phyloP scores from a whole-genome alignment of 2,797 vertebrate species.

The Gymnocypris eckloni region DNA sequence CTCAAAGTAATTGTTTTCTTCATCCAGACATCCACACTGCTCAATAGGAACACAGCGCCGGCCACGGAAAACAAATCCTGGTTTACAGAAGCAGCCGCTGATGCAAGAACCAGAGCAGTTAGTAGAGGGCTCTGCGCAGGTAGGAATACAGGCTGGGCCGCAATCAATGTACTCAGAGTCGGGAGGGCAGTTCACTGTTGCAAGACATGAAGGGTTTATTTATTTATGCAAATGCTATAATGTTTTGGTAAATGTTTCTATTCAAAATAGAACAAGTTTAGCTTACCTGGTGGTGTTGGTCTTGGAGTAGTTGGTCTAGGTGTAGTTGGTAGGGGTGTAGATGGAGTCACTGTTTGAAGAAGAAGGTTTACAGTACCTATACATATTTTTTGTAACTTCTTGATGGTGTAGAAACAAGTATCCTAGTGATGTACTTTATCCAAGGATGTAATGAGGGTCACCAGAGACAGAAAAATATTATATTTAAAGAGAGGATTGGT shows the following conservation, averaged over 20 bases:
- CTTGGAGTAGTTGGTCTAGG: constrained; percentile 28
- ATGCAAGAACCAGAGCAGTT: constrained; percentile 76
- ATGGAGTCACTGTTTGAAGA: too few relatives aligned
- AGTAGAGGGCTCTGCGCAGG: constrained; percentile 76
- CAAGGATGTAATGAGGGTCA: too few relatives aligned
- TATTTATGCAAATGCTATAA: background rate
- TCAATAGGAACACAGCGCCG: constrained; percentile 73
- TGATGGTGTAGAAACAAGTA: too few relatives aligned
- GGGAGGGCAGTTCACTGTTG: constrained; percentile 72
- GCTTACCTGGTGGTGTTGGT: constrained; percentile 53
- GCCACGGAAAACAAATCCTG: constrained; percentile 79
- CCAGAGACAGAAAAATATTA: too few relatives aligned
- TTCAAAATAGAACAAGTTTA: background rate
- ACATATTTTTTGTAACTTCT: too few relatives aligned
- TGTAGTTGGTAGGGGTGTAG: constrained; percentile 27
- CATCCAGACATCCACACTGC: constrained; percentile 78
- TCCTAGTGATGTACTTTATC: too few relatives aligned
- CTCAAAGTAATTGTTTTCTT: constrained; percentile 78
- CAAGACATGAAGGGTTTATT: background rate
- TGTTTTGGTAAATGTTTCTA: background rate
- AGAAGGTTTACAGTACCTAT: too few relatives aligned
- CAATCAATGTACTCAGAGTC: constrained; percentile 77
- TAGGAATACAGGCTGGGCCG: constrained; percentile 78
- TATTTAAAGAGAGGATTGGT: too few relatives aligned
- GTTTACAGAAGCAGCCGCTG: constrained; percentile 79